Base-by-base conservation (phyloP, 1,140 invertebrate genomes). In the Delia radicum region DNA sequence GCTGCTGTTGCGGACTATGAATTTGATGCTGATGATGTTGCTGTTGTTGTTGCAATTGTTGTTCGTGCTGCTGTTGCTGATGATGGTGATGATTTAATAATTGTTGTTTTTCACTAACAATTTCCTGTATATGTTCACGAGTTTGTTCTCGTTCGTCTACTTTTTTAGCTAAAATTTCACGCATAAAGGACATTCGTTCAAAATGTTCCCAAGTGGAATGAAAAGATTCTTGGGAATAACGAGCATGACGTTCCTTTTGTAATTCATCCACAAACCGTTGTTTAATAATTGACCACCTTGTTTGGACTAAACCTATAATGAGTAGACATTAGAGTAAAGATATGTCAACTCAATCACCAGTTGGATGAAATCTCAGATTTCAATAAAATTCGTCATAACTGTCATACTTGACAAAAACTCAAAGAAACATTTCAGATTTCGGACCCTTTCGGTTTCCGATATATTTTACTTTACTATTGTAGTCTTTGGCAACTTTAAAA, bases 171-270 rank as follows among this genome's bases (percentile, higher is more conserved):
- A 84, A 77, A 65, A 81, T 84, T 4, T 84, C 82, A 1, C 83
- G 77, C 83, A 85, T 85, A 12, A 85, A 85, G 46, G 78, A 77
- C 83, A 85, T 85, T 21, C 83, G 83, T n/a, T 84, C 82, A 13
- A 85, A 84, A 77, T 85, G 83, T 69, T 85, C 83, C 83, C 83
- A 85, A 13, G 81, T 83, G 29, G 83, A 84, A 6, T 81, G 81
- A 46, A 84, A 85, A n/a, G 42, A n/a, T 42, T 84, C 81, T 18
- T 85, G 81, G 2, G 75, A 74, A 10, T 80, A 81, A 28, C 80
- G 82, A 0, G 82, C 77, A 48, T 85, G 83, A 1, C 83, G 81
- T 76, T 85, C 83, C 74, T 84, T 85, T 29, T 85, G 83, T 67
- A 85, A 62, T 61, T 85, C 83, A n/a, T 85, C 83, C 26, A 84